These are phyloP conservation scores for Hemiscyllium ocellatum DNA, from an alignment of 2,113 vertebrate species.

Conservation along the genomic window DNA sequence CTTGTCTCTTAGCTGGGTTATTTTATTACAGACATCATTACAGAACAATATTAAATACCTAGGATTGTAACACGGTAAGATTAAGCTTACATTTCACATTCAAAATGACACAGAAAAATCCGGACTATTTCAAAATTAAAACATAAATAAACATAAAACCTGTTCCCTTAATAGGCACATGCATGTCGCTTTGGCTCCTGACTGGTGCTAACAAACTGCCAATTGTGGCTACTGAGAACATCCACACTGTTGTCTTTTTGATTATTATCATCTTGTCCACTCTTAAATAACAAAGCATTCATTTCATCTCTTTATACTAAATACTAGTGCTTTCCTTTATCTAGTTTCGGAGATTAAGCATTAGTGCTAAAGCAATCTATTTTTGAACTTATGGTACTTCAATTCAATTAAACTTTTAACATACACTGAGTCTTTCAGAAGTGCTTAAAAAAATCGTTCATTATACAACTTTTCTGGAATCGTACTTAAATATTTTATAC, in stretches of 20 bases:
- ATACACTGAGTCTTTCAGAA: not conserved
- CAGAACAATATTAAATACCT: not conserved
- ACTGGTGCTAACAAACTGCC: not conserved
- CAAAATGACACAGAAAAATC: not conserved
- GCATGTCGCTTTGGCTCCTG: not conserved
- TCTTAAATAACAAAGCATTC: not conserved
- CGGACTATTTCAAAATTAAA: not conserved
- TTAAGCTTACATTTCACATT: not conserved
- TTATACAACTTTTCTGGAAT: not conserved
- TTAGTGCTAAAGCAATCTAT: not conserved
- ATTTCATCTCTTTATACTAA: not conserved
- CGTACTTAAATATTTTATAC: not conserved
- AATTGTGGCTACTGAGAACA: not conserved
- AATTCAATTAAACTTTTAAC: not conserved
- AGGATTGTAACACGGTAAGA: not conserved
- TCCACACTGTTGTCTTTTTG: not conserved
- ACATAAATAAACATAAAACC: not conserved
- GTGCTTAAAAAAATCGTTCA: not conserved
- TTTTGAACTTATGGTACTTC: not conserved
- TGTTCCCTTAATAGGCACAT: not conserved
- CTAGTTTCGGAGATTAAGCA: not conserved
- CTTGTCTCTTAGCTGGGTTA: not conserved
- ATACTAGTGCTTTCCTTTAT: not conserved
- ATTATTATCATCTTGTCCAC: not conserved
- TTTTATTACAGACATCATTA: not conserved